phyloP scores from a whole-genome alignment of 2,888 invertebrate genomes.

The Apodemia duryi region DNA sequence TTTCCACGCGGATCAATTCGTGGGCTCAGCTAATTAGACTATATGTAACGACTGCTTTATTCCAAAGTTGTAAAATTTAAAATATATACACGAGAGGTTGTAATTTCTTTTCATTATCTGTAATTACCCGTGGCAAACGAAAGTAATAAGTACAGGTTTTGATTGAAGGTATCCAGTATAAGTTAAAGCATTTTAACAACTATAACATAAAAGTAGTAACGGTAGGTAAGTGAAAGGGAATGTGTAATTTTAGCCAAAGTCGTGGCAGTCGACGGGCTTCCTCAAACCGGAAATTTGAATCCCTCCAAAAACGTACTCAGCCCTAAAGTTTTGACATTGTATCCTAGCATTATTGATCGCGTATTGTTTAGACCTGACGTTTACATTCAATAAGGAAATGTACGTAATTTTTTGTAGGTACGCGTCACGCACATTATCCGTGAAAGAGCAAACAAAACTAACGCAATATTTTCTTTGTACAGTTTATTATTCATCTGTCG shows the following conservation, averaged over 20 bases:
- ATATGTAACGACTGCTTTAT: too few species aligned
- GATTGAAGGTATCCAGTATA: neutral
- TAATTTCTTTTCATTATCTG: constrained; percentile 7
- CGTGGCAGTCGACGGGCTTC: constrained; percentile 44
- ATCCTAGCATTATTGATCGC: constrained; percentile 69
- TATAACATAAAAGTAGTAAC: constrained; percentile 19
- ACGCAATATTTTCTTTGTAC: too few species aligned
- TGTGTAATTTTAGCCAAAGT: constrained; percentile 36
- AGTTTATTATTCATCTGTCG: too few species aligned
- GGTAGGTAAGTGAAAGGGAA: constrained; percentile 23
- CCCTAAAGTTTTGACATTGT: constrained; percentile 57
- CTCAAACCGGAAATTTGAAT: constrained; percentile 64
- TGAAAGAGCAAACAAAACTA: too few species aligned
- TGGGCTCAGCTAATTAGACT: too few species aligned
- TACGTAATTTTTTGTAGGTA: neutral
- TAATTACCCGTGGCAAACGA: constrained; percentile 1
- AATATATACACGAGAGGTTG: neutral
- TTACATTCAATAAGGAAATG: constrained; percentile 10
- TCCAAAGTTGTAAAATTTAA: too few species aligned
- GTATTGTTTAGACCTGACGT: constrained; percentile 6
- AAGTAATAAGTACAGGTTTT: constrained; percentile 13
- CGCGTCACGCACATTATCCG: neutral
- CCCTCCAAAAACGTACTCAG: constrained; percentile 47
- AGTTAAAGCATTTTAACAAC: constrained; percentile 1
- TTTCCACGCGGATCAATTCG: too few species aligned